phyloP scores from a whole-genome alignment of 2,113 vertebrate species.

The Amazona guildingii region DNA sequence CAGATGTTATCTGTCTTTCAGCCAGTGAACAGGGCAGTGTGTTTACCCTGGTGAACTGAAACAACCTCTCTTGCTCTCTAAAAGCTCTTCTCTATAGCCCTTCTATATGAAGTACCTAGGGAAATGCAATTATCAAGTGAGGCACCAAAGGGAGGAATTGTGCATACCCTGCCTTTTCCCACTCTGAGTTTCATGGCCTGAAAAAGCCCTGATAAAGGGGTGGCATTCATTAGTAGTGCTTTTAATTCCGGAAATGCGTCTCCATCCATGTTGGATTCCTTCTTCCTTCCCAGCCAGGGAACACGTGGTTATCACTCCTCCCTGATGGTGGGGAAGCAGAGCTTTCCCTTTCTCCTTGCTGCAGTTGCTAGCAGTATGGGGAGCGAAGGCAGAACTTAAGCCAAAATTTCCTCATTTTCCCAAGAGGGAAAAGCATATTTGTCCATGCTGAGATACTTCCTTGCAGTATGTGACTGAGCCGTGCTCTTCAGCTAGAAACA shows the following conservation, averaged over 20 bases:
- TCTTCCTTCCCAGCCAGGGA: not conserved
- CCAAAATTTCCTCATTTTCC: not conserved
- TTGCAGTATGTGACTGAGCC: not conserved
- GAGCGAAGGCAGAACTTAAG: not conserved
- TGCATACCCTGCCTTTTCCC: not conserved
- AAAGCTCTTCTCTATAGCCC: not conserved
- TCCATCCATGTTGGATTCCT: not conserved
- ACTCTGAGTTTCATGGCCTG: not conserved
- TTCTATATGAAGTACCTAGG: not conserved
- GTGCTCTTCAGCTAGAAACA: not conserved
- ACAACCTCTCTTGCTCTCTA: fast-evolving
- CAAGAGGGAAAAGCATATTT: not conserved
- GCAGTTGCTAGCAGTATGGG: not conserved
- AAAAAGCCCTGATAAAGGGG: not conserved
- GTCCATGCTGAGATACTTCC: not conserved
- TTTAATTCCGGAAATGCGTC: not conserved
- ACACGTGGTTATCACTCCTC: not conserved
- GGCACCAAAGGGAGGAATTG: not conserved
- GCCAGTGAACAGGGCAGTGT: not conserved
- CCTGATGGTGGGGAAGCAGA: not conserved
- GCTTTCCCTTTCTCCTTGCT: not conserved
- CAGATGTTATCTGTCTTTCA: not conserved
- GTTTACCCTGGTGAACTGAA: not conserved
- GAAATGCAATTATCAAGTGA: not conserved
- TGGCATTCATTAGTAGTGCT: not conserved